Evolutionary conservation across 2,113 vertebrate genomes (phyloP).

Genomic region (Heterotis niloticus): DNA sequence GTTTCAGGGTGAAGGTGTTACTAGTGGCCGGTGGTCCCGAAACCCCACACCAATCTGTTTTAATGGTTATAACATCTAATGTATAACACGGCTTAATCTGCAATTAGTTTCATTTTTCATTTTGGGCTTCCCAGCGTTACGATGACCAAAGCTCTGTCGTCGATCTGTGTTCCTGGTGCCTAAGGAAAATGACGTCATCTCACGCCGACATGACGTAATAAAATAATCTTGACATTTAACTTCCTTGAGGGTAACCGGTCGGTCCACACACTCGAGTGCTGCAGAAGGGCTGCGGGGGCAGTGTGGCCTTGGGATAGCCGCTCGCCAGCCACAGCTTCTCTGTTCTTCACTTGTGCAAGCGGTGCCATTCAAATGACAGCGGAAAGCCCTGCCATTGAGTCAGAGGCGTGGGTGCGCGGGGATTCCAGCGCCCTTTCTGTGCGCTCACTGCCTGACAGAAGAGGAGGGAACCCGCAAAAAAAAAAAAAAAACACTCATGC

Average conservation of each 20-base stretch:
- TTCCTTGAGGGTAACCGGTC: conserved; percentile 21
- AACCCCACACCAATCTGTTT: no score
- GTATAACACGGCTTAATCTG: no score
- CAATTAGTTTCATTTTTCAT: no score
- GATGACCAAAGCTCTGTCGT: neutral
- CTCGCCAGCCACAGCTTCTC: neutral
- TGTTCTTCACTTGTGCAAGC: conserved; percentile 6
- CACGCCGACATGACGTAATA: neutral
- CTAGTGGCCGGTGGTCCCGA: no score
- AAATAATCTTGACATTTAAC: conserved; percentile 20
- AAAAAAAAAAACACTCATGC: no score
- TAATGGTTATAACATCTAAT: no score
- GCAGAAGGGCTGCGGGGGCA: conserved; percentile 24
- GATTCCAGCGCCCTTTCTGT: conserved; percentile 58
- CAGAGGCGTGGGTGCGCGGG: conserved; percentile 61
- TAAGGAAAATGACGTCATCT: neutral
- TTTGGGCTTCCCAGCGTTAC: no score
- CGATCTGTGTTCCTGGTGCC: neutral
- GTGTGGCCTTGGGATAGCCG: conserved; percentile 41
- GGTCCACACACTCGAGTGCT: conserved; percentile 44
- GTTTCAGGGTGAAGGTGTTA: no score
- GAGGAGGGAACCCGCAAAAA: neutral
- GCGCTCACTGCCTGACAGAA: conserved; percentile 24
- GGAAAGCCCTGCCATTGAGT: conserved; percentile 71
- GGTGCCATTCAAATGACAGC: conserved; percentile 51